Evolutionary conservation across 1,140 invertebrate species (phyloP), one percentile per base, ranked within the genome.

Genomic region (Holcopasites calliopsidis): DNA sequence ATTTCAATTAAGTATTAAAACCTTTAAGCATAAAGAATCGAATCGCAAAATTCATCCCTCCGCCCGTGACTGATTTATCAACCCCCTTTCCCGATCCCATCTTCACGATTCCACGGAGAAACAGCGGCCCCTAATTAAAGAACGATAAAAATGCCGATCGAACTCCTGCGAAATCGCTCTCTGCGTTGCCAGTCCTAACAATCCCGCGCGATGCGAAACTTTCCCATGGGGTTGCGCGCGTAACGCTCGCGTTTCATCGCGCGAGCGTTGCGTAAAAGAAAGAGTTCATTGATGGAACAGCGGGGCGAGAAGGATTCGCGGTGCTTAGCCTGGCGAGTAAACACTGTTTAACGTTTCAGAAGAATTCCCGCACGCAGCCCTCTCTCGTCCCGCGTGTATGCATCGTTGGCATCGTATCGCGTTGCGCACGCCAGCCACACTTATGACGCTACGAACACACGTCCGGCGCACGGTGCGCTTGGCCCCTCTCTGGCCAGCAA

Each of bases 391-490:
- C 26, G 49, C 35, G 49, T 47, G 44, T 62, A 66, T 61, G 23
- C 66, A 66, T 71, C 68, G 74, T 57, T 73, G 77, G 78, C 79
- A 82, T 81, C 38, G 82, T 73, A 86, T 84, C 80, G 77, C 78
- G 77, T 73, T 86, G 75, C 86, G 81, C 80, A 83, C 85, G 88
- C 84, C 85, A 74, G 87, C 80, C 87, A 89, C 87, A 88, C 88
- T 89, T 89, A 89, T 84, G 87, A 86, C 84, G 85, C 72, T n/a
- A 84, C 80, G 84, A 76, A 79, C 76, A 70, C 68, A 78, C 79
- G 64, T 66, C 60, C 40, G 68, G 62, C 61, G 38, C 33, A 38
- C 64, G 70, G 73, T 77, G 35, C 66, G 42, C 10, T 77, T 54
- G 38, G 52, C 62, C 40, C 68, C 70, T 68, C 64, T 79, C 70